These are phyloP conservation scores for Lymantria dispar DNA, from an alignment of 2,888 invertebrate genomes.

Conservation along the genomic window DNA sequence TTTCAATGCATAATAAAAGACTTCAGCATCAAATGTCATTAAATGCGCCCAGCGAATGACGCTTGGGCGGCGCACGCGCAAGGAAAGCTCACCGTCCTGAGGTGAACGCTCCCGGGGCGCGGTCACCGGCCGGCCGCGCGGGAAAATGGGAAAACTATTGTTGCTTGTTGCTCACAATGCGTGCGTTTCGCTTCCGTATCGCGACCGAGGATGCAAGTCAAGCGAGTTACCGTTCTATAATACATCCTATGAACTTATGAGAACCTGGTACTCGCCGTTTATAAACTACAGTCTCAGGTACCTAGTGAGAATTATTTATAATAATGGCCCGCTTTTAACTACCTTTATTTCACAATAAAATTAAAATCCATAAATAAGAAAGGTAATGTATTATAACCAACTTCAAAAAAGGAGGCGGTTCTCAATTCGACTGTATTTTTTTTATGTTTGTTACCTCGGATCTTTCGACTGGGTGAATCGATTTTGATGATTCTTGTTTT, in stretches of 20 bases:
- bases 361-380: too few species aligned
- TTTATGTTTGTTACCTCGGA: too few species aligned
- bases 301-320: too few species aligned
- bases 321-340: too few species aligned
- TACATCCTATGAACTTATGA: slow-evolving; percentile 13
- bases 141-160: slow-evolving; percentile 66
- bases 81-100: slow-evolving; percentile 38
- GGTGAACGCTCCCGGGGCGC: slow-evolving; percentile 44
- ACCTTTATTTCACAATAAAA: too few species aligned
- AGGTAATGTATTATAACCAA: too few species aligned
- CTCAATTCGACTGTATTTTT: too few species aligned
- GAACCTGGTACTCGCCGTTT: slow-evolving; percentile 8
- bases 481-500: too few species aligned
- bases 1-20: background rate
- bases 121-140: slow-evolving; percentile 60
- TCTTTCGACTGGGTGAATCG: too few species aligned
- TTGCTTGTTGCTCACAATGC: slow-evolving; percentile 56
- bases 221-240: slow-evolving; percentile 20
- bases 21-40: background rate
- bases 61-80: slow-evolving; percentile 31
- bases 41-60: slow-evolving; percentile 7
- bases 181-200: slow-evolving; percentile 40
- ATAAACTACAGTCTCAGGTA: too few species aligned
- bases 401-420: too few species aligned
- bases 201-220: slow-evolving; percentile 31